Conservation (phyloP, 2,113 vertebrate genomes). For the Chaetorhynchus papuensis region DNA sequence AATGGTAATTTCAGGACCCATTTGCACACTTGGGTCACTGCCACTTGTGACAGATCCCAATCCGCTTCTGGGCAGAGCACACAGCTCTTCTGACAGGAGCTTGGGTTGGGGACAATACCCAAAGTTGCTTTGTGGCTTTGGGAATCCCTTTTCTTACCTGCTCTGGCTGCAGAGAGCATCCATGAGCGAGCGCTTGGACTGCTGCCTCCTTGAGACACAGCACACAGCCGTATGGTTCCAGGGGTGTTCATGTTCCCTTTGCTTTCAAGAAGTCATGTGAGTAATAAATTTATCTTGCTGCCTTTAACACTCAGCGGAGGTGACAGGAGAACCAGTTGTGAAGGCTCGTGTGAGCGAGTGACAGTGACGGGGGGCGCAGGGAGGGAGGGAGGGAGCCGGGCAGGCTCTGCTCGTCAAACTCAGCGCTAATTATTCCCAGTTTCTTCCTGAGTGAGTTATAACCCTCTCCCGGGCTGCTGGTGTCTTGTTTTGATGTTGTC, state of each 20-base stretch:
- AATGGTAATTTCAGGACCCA: background rate
- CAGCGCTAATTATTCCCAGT: background rate
- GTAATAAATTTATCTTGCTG: background rate
- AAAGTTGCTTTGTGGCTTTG: background rate
- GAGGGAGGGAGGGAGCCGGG: background rate
- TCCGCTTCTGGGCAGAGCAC: background rate
- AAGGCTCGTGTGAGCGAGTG: background rate
- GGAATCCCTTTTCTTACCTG: background rate
- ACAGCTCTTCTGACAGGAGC: background rate
- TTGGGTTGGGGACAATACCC: background rate
- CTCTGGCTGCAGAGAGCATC: background rate
- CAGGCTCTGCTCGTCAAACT: background rate
- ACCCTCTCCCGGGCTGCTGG: background rate
- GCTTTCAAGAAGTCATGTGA: background rate
- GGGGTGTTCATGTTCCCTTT: background rate
- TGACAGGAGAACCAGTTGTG: background rate
- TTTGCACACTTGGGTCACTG: background rate
- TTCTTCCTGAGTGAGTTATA: background rate
- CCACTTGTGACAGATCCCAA: background rate
- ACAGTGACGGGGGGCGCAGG: background rate
- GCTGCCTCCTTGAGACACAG: background rate
- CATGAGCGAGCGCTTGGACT: rapidly evolving
- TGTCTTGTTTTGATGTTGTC: background rate
- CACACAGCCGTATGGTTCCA: rapidly evolving
- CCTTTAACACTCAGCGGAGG: background rate